Evolutionary conservation across 2,113 vertebrate genomes (phyloP).

Genomic region (Sisor rabdophorus): DNA sequence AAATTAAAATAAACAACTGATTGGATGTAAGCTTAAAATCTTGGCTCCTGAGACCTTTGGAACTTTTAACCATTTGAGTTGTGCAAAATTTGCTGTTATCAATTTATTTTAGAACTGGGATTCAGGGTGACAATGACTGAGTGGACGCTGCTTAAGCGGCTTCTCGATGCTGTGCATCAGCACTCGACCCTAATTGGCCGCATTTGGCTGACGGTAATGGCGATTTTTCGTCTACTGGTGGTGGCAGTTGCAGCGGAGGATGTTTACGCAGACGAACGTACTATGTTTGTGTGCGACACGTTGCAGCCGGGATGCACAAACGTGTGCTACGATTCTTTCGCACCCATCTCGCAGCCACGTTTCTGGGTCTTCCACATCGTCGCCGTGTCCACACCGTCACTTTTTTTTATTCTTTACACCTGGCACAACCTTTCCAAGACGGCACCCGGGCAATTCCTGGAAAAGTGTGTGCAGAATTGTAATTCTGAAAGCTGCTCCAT

Average conservation of each 20-base stretch:
- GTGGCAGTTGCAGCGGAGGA: constrained; percentile 73
- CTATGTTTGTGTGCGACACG: constrained; percentile 75
- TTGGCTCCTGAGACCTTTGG: not conserved
- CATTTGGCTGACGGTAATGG: constrained; percentile 76
- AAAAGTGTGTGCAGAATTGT: constrained; percentile 54
- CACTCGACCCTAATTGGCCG: constrained; percentile 76
- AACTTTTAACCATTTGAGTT: not conserved
- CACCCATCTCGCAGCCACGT: constrained; percentile 72
- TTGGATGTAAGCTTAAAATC: not conserved
- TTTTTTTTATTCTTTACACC: constrained; percentile 74
- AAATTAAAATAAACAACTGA: not conserved
- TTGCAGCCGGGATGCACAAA: constrained; percentile 71
- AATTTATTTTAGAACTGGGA: constrained; percentile 4
- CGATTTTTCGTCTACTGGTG: constrained; percentile 71
- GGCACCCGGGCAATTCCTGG: constrained; percentile 28
- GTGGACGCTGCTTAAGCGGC: constrained; percentile 75
- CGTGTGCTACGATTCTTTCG: constrained; percentile 72
- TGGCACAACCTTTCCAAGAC: constrained; percentile 74
- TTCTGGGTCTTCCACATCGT: constrained; percentile 79
- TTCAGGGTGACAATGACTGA: constrained; percentile 66
- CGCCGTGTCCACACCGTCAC: constrained; percentile 70
- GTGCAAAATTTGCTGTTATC: not conserved
- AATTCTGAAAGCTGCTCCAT: constrained; percentile 71
- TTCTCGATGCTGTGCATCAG: constrained; percentile 74
- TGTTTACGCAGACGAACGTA: constrained; percentile 71